Base-by-base conservation (phyloP, 2,888 invertebrate species). In the Calameuta filiformis region DNA sequence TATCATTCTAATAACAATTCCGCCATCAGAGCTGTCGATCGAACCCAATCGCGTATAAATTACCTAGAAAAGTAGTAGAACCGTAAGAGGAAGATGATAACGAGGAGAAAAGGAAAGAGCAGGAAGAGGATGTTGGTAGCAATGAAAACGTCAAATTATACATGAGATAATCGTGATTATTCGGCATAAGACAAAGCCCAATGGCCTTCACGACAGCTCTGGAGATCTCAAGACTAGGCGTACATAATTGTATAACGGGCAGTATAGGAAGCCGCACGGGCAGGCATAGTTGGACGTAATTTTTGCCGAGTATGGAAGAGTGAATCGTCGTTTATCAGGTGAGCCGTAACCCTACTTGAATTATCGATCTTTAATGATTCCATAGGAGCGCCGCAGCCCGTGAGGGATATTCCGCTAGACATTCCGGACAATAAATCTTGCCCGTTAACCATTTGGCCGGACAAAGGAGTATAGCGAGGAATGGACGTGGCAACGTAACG, bases 311-410 rank as follows among this genome's bases (percentile, higher is more conserved):
- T 71, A 71, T 33, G 71, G 71, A 71, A 71, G 31, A 56, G 71
- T 33, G 12, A 31, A 33, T 71, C 71, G 71, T 71, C 33, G 71
- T 71, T 71, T 71, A 71, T 71, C 71, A 71, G 71, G 31, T 23
- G 71, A 71, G 33, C 71, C 56, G 56, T 56, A 56, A 23, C 71
- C 31, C 71, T 1, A 71, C 73, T 77, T 87, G 86, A 90, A 87
- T 89, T 87, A 89, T 89, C 83, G 89, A 89, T 87, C 82, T 85
- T 86, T 88, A 88, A 89, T 87, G 85, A 86, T 85, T 82, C 77
- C 76, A 40, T 77, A 79, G 83, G 81, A 81, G 80, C 69, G 81
- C 75, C 81, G 76, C 69, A 56, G 23, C 56, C 56, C 56, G 56
- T 56, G 77, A 33, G 76, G 74, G 82, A 86, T 69, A 78, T 85